Base-by-base conservation (phyloP, 1,140 invertebrate species). In the Camponotus vicinus region DNA sequence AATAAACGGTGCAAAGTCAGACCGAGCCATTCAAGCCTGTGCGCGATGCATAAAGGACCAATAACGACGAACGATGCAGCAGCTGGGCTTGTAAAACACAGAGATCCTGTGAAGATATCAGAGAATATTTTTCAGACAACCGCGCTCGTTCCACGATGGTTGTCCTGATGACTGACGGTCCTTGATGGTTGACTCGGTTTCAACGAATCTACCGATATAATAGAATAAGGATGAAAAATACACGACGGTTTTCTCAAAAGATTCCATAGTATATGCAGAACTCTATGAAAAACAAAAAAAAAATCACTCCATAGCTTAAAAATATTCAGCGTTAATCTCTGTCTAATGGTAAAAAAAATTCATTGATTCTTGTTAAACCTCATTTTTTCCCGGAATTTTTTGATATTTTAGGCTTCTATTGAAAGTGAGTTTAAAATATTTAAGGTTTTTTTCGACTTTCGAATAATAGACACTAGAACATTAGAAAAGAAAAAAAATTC, bases 21-120 rank as follows among this genome's bases (percentile, higher is more conserved):
- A 52, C 49, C 49, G 13, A 52, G 45, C 49, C 13, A 52, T 52
- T 52, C 49, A 52, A 52, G 49, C 13, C 3, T 52, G 49, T 13
- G 15, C 49, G 4, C 49, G 13, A 52, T 70, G 57, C 86, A 93
- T 92, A 94, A 94, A 94, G 89, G 90, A 92, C 86, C 93, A 92
- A 93, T 93, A 94, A 95, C 94, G 92, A 93, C 93, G 92, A 94
- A 94, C 94, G 92, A 93, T 93, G 92, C 91, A 86, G 9, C 93
- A 94, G 93, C 93, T 94, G 94, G 27, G 90, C 93, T 93, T 94
- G 93, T 95, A 94, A 95, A 95, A 95, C 93, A 95, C 86, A 91
- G 91, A 94, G 93, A 95, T 95, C 92, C 93, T 87, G 94, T 92
- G 92, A 95, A 94, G 94, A 94, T 94, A 93, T 91, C 80, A 87